Evolutionary conservation across 1,140 invertebrate genomes (phyloP), one percentile per base, ranked within the genome.

Genomic region (Heliothis virescens): DNA sequence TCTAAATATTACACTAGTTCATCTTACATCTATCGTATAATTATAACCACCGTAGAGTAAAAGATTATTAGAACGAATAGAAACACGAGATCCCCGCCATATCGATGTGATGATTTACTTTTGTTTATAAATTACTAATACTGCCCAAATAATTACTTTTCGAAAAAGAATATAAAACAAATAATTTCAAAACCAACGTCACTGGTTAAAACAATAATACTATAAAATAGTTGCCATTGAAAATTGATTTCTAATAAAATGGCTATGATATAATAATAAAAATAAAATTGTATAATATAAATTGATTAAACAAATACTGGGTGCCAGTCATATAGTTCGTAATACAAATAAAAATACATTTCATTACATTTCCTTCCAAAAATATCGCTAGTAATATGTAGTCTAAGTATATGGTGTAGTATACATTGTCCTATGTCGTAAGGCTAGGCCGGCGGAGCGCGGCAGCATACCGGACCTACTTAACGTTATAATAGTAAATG

Each of bases 11-110:
- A 88, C 67, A 86, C 87, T 90, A 92, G 63, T 74, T 85, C 82
- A 65, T 87, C 90, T 92, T 83, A 80, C 63, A 87, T 79, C 89
- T 91, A 92, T 92, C 91, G 92, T 94, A 94, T 92, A 94, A 86
- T 89, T 92, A 93, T 94, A 92, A 88, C 90, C 91, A 92, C 90
- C 90, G 83, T 89, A 92, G 77, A 88, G 86, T 82, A 88, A 85
- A 88, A 85, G 85, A 86, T 84, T 86, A 89, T 86, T 90, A 76
- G 90, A 92, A 92, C 87, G 86, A 82, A 85, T 84, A 87, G 79
- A 87, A 87, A 89, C 82, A 84, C 85, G 90, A 94, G 91, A 92
- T 92, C 91, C 86, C 87, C 74, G 87, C 87, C 89, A 87, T 69
- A 85, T 84, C 80, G 84, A 82, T 88, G 84, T 85, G 82, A 78